Evolutionary conservation across 2,888 invertebrate species (phyloP).

Genomic region (Chalcis sispes): DNA sequence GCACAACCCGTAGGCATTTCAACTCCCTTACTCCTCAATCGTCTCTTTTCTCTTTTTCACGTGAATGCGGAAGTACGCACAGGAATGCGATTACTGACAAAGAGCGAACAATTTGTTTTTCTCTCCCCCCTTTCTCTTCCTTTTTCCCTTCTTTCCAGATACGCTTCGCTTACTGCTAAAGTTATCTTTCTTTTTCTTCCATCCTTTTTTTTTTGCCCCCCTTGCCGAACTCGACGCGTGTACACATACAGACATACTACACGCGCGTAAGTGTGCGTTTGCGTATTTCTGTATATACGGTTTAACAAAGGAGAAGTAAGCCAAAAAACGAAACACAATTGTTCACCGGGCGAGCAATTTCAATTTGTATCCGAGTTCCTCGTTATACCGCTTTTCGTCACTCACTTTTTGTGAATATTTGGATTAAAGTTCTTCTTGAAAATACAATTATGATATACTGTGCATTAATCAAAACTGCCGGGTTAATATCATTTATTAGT

Average conservation of each 20-base stretch:
- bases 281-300: background rate
- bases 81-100: constrained; percentile 58
- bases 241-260: too few species aligned
- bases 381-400: constrained; percentile 20
- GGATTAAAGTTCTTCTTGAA: background rate
- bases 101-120: constrained; percentile 58
- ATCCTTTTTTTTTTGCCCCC: constrained; percentile 6
- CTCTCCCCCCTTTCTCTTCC: constrained; percentile 5
- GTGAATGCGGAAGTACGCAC: constrained; percentile 34
- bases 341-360: constrained; percentile 21
- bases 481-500: too few species aligned
- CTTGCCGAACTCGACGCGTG: background rate
- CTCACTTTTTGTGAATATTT: background rate
- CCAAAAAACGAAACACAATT: constrained; percentile 40
- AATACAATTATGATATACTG: too few species aligned
- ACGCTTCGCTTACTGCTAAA: constrained; percentile 41
- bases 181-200: constrained; percentile 47
- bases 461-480: too few species aligned
- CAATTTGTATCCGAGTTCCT: constrained; percentile 31
- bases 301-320: constrained; percentile 10
- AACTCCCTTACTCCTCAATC: constrained; percentile 26
- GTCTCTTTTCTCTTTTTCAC: constrained; percentile 17
- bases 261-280: too few species aligned
- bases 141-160: background rate
- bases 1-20: constrained; percentile 62